Evolutionary conservation across 2,113 vertebrate genomes (phyloP), one percentile per base, ranked within the genome.

Genomic region (Parus major): DNA sequence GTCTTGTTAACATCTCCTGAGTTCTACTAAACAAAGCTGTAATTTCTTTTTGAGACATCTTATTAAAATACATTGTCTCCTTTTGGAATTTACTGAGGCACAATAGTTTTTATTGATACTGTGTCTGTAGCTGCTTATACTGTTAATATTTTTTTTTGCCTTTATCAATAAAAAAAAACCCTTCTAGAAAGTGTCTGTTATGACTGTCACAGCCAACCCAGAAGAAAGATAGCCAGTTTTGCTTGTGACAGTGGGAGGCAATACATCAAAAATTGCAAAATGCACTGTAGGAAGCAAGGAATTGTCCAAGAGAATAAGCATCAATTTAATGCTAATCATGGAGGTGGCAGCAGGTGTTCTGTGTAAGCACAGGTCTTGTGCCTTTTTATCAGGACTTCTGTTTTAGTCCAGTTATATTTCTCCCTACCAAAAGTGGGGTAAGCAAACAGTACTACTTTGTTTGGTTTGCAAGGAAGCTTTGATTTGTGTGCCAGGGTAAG

Each of bases 301-400:
- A 50, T 93, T 78, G 31, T 70, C 88, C 77, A 86, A 86, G 86
- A 88, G 69, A 82, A 71, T 75, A 92, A 94, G 78, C 35, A 53
- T 57, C 24, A 81, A 22, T 84, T 81, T 70, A 64, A 36, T 68
- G 39, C 36, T 82, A 31, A 44, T 84, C 61, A 69, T 0, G 0
- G 44, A 83, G 49, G 36, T 90, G 49, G 42, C 80, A 83, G 82
- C 53, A 86, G 65, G 65, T 90, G 39, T 76, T 82, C 65, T 36
- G 2, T 56, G 15, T 61, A 59, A 85, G 49, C 5, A 50, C 0
- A 7, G 65, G 46, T 23, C 23, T 71, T 24, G 11, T 49, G 55
- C 56, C 23, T 49, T 75, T 35, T 76, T 83, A 56, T 78, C 27
- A 29, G 36, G 20, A 9, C 24, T 79, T 23, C 57, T 82, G 8